A percentile compares a stretch with the other conserved stretches of the same genome.
phyloP scores from a whole-genome alignment of 2,113 vertebrate genomes.

The Microcebus ravelobensis region DNA sequence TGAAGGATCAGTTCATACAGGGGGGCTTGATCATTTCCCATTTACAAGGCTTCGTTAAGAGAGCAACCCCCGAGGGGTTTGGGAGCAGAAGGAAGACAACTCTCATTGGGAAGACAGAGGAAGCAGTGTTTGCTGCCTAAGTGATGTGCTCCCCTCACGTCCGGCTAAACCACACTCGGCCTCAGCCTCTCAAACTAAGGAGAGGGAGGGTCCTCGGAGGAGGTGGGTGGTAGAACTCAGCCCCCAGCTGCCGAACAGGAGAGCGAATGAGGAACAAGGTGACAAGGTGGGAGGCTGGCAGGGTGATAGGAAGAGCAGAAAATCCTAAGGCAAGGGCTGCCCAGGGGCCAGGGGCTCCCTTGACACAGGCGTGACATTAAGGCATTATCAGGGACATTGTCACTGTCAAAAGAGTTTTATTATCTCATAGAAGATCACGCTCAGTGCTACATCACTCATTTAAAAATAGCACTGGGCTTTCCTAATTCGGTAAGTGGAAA shows the following conservation, averaged over 20 bases:
- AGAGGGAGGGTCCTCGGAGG: neutral
- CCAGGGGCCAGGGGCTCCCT: neutral
- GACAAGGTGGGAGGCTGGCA: neutral
- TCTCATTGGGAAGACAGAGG: neutral
- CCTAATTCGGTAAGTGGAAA: neutral
- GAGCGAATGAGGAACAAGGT: too few relatives aligned
- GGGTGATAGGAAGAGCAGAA: neutral
- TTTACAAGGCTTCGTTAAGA: neutral
- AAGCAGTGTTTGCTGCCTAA: neutral
- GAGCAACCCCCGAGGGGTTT: neutral
- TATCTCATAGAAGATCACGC: neutral
- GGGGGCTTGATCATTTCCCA: neutral
- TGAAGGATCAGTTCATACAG: neutral
- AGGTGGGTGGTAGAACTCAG: too few relatives aligned
- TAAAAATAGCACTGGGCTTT: neutral
- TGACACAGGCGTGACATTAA: rapidly evolving
- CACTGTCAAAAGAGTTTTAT: neutral
- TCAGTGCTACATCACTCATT: neutral
- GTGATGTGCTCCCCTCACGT: rapidly evolving
- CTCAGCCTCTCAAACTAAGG: neutral
- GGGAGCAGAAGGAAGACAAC: neutral
- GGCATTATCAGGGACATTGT: rapidly evolving
- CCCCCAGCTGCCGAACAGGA: neutral
- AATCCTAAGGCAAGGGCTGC: neutral
- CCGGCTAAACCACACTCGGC: neutral